These are phyloP conservation scores for Laothoe populi DNA, from an alignment of 2,888 invertebrate genomes.

Conservation along the genomic window DNA sequence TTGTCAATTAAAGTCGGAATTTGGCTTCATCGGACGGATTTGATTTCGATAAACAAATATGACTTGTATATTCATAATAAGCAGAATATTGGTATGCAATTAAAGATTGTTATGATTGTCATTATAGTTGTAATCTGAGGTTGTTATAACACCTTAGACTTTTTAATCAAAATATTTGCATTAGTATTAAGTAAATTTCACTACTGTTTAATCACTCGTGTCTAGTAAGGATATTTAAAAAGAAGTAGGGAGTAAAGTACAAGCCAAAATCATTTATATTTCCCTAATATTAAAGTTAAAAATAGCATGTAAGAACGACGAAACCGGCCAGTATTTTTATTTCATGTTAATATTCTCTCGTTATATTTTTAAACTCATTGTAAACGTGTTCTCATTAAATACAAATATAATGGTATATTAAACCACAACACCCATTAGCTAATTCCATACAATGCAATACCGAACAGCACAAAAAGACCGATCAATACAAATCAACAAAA, in stretches of 20 bases:
- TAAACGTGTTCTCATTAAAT: neutral
- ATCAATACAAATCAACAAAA: slow-evolving; percentile 25
- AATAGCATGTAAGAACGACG: too few relatives aligned
- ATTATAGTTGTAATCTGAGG: neutral
- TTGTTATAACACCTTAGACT: too few relatives aligned
- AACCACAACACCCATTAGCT: neutral
- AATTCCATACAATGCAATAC: neutral
- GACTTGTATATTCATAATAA: neutral
- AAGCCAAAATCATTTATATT: too few relatives aligned
- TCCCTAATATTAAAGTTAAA: too few relatives aligned
- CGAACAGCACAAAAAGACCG: slow-evolving; percentile 24
- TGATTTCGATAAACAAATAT: neutral
- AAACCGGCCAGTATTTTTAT: too few relatives aligned
- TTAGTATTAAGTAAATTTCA: too few relatives aligned
- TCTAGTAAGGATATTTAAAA: too few relatives aligned
- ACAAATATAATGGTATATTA: neutral
- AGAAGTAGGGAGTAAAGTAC: too few relatives aligned
- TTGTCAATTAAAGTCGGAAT: neutral
- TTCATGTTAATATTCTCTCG: too few relatives aligned
- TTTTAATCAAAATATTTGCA: too few relatives aligned
- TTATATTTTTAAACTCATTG: too few relatives aligned
- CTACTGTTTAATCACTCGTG: too few relatives aligned
- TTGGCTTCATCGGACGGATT: neutral
- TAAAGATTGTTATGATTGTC: neutral
- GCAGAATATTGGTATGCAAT: neutral